Evolutionary conservation across 2,113 vertebrate genomes (phyloP), one percentile per base, ranked within the genome.

Genomic region (Taurulus bubalis): DNA sequence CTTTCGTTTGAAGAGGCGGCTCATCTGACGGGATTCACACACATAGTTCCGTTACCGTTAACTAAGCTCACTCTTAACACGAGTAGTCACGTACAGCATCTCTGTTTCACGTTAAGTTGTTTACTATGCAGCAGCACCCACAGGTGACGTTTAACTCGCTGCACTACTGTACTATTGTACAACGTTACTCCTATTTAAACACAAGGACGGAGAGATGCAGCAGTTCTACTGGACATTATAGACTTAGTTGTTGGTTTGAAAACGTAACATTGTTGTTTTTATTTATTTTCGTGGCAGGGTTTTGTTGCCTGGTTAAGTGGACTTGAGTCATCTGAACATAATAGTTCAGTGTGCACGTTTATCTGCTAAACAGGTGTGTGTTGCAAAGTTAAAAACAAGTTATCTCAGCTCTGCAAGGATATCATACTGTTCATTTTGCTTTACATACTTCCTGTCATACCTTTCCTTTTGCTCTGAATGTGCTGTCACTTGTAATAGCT

Each of bases 341-440:
- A 34, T n/a, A 24, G 47, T 55, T 51, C 30, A 62, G 18, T 59
- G 24, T 75, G 67, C 63, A 12, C 0, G 1, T 32, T 34, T 6
- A 3, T 5, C 28, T 2, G 59, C n/a, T 16, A 2, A 82, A 63
- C 67, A 65, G 85, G 76, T 85, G 38, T 85, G 32, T 68, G 20
- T 40, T 67, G 11, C 9, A 5, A 28, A 26, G 22, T 55, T 6
- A 38, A 59, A 30, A 10, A 3, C 14, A 58, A 18, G 34, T 4
- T 15, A 30, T 22, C 2, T 30, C 4, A 49, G 15, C 34, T n/a
- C 22, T 10, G 40, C 42, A 28, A 10, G 12, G 7, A 14, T 28
- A 3, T 22, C 26, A 6, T n/a, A 20, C 49, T 22, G 8, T 45
- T 45, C 3, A 3, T 45, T 45, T 45, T 15, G 42, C 42, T 45